Conservation (phyloP, 2,888 invertebrate species). For the Dichetophora obliterata region DNA sequence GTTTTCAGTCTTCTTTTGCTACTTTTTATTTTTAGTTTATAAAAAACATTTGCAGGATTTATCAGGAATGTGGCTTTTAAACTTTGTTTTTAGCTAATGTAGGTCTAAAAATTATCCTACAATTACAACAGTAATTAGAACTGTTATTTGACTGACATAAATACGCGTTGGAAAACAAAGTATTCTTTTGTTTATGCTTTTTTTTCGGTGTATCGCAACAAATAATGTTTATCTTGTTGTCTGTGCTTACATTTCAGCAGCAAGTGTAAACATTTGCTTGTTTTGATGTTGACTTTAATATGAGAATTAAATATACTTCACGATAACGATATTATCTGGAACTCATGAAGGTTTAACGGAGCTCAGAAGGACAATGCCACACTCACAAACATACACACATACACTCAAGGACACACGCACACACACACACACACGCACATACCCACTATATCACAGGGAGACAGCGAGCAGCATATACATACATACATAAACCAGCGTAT, state of each 20-base stretch:
- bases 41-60: too few relatives aligned
- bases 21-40: too few relatives aligned
- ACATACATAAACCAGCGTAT: too few relatives aligned
- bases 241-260: background rate
- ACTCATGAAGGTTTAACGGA: background rate
- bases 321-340: conserved; percentile 28
- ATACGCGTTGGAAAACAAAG: too few relatives aligned
- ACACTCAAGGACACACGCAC: background rate
- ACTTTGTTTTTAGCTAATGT: too few relatives aligned
- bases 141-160: too few relatives aligned
- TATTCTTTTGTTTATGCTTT: background rate
- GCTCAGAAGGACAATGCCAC: background rate
- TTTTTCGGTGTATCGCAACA: background rate
- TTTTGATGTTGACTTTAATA: conserved; percentile 26
- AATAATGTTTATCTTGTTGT: background rate
- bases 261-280: background rate
- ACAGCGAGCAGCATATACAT: too few relatives aligned
- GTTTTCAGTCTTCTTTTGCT: too few relatives aligned
- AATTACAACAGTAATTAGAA: too few relatives aligned
- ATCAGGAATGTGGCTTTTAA: too few relatives aligned
- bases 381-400: background rate
- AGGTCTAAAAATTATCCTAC: too few relatives aligned
- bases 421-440: background rate
- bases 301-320: conserved; percentile 32
- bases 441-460: background rate